phyloP scores from a whole-genome alignment of 2,888 invertebrate species.

The Drosophila emarginata region DNA sequence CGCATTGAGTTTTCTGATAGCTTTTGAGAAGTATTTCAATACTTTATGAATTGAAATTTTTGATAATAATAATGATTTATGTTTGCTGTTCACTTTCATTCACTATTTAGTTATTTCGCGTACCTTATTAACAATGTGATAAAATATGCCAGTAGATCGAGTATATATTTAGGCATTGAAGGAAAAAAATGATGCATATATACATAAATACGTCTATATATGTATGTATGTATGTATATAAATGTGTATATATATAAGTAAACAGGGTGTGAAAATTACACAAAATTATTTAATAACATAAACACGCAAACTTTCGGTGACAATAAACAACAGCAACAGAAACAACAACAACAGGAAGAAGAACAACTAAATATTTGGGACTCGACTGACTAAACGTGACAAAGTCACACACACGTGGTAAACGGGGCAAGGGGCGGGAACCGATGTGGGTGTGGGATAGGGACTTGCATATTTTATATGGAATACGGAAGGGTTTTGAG shows the following conservation, averaged over 20 bases:
- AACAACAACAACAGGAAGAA: background rate
- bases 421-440: background rate
- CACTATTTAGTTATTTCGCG: too few species aligned
- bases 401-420: constrained; percentile 32
- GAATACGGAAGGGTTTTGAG: constrained; percentile 40
- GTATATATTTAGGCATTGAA: background rate
- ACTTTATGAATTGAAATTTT: too few species aligned
- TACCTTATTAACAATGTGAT: too few species aligned
- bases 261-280: constrained; percentile 54
- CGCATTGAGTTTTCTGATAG: too few species aligned
- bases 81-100: too few species aligned
- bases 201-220: background rate
- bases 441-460: background rate
- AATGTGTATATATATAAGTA: constrained; percentile 2
- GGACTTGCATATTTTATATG: constrained; percentile 35
- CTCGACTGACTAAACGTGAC: constrained; percentile 33
- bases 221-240: background rate
- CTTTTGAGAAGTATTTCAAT: too few species aligned
- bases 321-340: constrained; percentile 22
- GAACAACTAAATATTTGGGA: constrained; percentile 26
- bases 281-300: constrained; percentile 66
- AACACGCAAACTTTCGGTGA: constrained; percentile 50
- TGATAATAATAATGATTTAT: too few species aligned
- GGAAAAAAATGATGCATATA: background rate
- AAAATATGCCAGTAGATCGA: too few species aligned